Percentiles rank a stretch among this genome's conserved stretches.
phyloP scores from a whole-genome alignment of 2,797 vertebrate genomes.

The Acanthornis magna region DNA sequence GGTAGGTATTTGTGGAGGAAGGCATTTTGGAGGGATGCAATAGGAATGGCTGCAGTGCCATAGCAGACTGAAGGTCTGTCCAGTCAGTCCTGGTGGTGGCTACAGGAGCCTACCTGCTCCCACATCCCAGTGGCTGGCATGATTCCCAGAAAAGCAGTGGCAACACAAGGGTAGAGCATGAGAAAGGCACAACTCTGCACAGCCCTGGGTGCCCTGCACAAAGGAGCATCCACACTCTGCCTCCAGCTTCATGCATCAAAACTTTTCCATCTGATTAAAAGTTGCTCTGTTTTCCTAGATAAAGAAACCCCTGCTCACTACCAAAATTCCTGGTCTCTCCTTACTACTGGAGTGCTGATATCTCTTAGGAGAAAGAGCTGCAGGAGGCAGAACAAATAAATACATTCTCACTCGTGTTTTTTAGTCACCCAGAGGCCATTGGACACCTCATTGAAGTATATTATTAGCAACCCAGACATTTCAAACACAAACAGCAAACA shows the following conservation, averaged over 20 bases:
- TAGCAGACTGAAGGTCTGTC: neutral
- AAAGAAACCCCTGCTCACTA: neutral
- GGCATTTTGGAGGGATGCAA: neutral
- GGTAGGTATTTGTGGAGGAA: neutral
- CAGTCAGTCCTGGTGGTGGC: neutral
- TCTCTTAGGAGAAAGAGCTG: neutral
- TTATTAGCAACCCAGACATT: neutral
- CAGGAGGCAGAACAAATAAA: neutral
- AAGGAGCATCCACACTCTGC: neutral
- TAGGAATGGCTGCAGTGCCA: neutral
- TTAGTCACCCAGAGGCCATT: neutral
- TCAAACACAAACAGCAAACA: neutral
- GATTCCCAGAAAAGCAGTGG: neutral
- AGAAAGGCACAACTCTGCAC: neutral
- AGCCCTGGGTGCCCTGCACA: rapidly evolving
- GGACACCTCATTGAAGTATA: neutral
- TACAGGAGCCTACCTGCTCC: neutral
- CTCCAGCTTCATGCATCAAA: rapidly evolving
- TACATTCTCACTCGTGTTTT: neutral
- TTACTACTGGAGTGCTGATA: neutral
- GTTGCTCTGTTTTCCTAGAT: neutral
- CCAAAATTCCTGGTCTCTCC: neutral
- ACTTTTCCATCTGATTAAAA: neutral
- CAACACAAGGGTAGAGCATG: rapidly evolving
- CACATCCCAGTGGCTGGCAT: rapidly evolving